Base-by-base conservation (phyloP, 2,113 vertebrate species). In the Lonchura striata region DNA sequence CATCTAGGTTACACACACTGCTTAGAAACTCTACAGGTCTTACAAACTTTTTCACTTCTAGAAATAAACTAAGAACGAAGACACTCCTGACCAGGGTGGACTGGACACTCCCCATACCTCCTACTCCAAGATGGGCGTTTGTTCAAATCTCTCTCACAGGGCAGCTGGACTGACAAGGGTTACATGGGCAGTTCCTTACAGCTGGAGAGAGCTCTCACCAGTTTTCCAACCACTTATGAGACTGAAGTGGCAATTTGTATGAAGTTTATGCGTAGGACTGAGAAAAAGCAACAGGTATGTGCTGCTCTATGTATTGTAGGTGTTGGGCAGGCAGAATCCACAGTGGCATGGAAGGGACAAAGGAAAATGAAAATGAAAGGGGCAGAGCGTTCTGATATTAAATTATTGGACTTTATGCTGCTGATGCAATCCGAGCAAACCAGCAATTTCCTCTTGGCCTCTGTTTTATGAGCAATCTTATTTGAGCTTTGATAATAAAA, bases 391-490 rank as follows among this genome's bases (percentile, higher is more conserved):
- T 98, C 96, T 96, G 77, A 97, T 97, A 97, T 97, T 97, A 97
- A 97, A 83, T 93, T 50, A 95, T 93, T 98, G 92, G 86, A 97
- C 95, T 97, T 97, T 95, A 96, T 30, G 10, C 93, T 96, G 97
- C 79, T 97, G 96, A 96, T 97, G 97, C 97, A 97, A 97, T 98
- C 97, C 18, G 16, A 92, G 96, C 92, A 97, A 98, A 97, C 91
- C 94, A 96, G 96, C 96, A 98, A 98, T 98, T 98, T 98, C 97
- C 98, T 98, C 96, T 97, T 24, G 3, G 96, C 92, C 96, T 94
- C 95, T 90, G 88, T 97, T 98, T 98, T 98, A 97, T 78, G 94
- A 97, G 93, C 35, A 2, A 97, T 97, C 70, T 86, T 92, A 91
- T 93, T 94, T 91, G 97, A 96, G 89, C 91, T 95, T 96, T 95